phyloP scores from a whole-genome alignment of 1,140 invertebrate species.

The Drosophila lini region DNA sequence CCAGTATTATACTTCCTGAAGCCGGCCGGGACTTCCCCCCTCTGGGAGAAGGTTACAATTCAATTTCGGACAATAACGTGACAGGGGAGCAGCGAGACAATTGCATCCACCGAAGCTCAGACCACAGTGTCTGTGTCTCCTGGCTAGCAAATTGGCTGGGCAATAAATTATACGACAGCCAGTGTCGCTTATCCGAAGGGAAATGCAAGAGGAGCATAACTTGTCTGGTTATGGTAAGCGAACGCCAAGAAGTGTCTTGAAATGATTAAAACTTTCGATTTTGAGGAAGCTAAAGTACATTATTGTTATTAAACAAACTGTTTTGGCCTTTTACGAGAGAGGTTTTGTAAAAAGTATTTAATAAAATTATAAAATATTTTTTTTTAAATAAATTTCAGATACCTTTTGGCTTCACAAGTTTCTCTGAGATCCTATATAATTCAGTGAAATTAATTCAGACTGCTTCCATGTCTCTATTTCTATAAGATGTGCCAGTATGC shows the following conservation, averaged over 20 bases:
- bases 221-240: not conserved
- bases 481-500: constrained; percentile 24
- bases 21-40: not conserved
- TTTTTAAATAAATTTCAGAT: not conserved
- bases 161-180: constrained; percentile 65
- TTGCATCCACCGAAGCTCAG: constrained; percentile 35
- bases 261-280: too few species aligned
- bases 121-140: constrained; percentile 19
- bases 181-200: constrained; percentile 5
- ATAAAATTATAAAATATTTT: not conserved
- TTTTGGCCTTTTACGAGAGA: too few species aligned
- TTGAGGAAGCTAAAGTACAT: not conserved
- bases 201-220: not conserved
- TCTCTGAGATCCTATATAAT: not conserved
- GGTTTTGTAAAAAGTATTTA: not conserved
- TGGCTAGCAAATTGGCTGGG: constrained; percentile 57
- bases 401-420: not conserved
- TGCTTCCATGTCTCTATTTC: constrained; percentile 4
- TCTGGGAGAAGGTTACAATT: constrained; percentile 49
- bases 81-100: constrained; percentile 46
- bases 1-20: constrained; percentile 21
- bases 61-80: constrained; percentile 58
- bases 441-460: not conserved
- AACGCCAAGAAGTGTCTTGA: not conserved
- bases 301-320: too few species aligned